Base-by-base conservation (phyloP, 2,113 vertebrate species). In the Triplophysa dalaica region DNA sequence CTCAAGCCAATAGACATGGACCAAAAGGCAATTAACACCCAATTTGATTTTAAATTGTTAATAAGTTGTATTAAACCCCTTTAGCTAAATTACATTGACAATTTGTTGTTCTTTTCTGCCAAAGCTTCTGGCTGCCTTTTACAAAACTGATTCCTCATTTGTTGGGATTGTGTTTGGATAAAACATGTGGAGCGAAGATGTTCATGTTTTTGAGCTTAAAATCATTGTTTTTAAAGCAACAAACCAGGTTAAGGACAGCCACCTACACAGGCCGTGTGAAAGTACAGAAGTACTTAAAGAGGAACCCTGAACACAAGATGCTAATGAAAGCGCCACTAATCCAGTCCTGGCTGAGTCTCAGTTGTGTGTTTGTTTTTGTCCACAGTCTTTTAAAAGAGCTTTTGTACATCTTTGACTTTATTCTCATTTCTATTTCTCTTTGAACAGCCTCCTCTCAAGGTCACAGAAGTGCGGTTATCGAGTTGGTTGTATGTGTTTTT, bases 361-460 rank as follows among this genome's bases (percentile, higher is more conserved):
- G 26, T 65, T 64, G 50, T 70, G 45, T 61, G n/a, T 26, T 41
- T 16, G 8, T 56, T 72, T 52, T 48, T n/a, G 12, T 75, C 64
- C 45, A 38, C 16, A 43, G 45, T 75, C 41, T 50, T 70, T 48
- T 45, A 83, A 64, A 75, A 33, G 24, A 21, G 54, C 21, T 78
- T n/a, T 11, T 78, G 24, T 78, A 50, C 29, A 74, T 82, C 75
- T 52, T 33, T 67, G 48, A 54, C 74, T 29, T 70, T 72, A 66
- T 82, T 73, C 66, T 58, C 9, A 77, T 70, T 77, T 77, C 73
- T 16, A 56, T 17, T 21, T 16, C 3, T 24, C 41, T 69, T 50
- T 45, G 52, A 63, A 26, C 43, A 73, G 81, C 43, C 33, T 60
- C 52, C 66, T 68, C 61, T 77, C 67, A 77, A 80, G 73, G 73